Conservation (phyloP, 1,140 invertebrate genomes). For the Dolichoris vasculosae region DNA sequence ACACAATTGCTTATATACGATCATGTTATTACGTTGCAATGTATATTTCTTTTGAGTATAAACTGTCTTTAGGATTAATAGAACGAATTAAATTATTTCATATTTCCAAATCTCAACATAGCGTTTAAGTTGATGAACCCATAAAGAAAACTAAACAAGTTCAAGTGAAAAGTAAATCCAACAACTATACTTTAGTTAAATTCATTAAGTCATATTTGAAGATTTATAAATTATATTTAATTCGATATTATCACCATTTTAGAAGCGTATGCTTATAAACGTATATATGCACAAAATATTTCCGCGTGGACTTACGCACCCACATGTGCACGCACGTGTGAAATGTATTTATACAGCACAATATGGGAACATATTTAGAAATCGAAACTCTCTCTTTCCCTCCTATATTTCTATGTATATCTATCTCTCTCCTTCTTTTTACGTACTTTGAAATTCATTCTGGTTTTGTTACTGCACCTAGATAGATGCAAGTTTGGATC, state of each 20-base stretch:
- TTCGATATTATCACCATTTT: background rate
- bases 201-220: background rate
- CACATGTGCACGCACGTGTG: background rate
- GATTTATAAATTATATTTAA: background rate
- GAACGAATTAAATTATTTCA: conserved; percentile 43
- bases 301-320: too few species aligned
- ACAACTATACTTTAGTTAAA: too few species aligned
- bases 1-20: background rate
- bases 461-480: background rate
- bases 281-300: background rate
- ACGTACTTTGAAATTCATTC: background rate
- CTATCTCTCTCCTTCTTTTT: background rate
- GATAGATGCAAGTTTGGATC: background rate
- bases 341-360: conserved; percentile 30
- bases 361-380: conserved; percentile 47
- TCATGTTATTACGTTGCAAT: background rate
- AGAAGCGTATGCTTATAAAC: background rate
- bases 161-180: too few species aligned
- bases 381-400: background rate
- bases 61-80: conserved; percentile 23
- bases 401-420: background rate
- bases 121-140: background rate
- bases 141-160: background rate
- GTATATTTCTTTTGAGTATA: background rate
- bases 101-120: conserved; percentile 44